phyloP scores from a whole-genome alignment of 2,888 invertebrate species.

The Deroplatys truncata region DNA sequence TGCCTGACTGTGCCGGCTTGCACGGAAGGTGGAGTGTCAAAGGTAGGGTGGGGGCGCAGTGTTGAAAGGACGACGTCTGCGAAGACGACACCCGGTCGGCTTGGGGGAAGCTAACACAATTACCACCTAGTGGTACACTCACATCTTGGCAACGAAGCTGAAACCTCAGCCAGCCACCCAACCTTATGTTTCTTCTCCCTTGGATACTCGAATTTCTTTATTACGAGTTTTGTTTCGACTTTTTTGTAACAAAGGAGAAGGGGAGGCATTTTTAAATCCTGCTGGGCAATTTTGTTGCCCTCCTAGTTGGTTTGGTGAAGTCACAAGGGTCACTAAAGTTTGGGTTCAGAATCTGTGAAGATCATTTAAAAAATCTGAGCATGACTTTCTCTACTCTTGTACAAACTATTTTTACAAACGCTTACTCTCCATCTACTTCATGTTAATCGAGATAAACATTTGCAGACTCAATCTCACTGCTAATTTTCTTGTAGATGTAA shows the following conservation, averaged over 20 bases:
- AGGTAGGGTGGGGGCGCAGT: background rate
- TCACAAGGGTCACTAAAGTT: no score
- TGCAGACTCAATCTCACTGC: no score
- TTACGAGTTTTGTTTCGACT: background rate
- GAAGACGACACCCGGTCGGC: background rate
- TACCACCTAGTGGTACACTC: background rate
- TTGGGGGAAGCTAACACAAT: background rate
- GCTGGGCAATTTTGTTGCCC: no score
- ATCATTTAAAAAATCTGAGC: no score
- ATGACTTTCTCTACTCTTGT: no score
- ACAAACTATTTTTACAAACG: no score
- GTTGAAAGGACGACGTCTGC: background rate
- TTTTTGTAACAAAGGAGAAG: background rate
- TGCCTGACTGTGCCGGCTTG: background rate
- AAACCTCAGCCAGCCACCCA: background rate
- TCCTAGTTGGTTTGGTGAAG: no score
- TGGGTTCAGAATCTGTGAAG: no score
- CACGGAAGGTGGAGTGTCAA: background rate
- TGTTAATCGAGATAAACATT: no score
- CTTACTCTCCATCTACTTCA: no score
- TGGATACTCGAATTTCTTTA: background rate
- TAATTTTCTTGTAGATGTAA: no score
- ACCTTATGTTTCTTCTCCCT: background rate
- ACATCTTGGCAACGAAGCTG: background rate
- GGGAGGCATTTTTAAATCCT: no score